These are phyloP conservation scores for Synanthedon andrenaeformis DNA, from an alignment of 2,888 invertebrate species.

Conservation along the genomic window DNA sequence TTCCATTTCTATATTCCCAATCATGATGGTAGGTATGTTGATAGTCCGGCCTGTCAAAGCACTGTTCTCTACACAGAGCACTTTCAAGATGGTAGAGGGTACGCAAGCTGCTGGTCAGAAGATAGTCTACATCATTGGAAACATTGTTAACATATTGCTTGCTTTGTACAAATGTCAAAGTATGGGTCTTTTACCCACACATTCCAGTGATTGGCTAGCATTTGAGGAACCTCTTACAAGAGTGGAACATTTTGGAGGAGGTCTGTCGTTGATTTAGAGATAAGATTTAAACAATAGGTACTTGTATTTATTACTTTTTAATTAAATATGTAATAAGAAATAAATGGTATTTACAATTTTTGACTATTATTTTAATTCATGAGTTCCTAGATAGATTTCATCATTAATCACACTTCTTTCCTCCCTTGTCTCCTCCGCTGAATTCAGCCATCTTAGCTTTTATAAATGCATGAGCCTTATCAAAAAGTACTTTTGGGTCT, in stretches of 20 bases:
- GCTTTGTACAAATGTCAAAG: constrained; percentile 98
- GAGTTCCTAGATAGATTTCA: constrained; percentile 11
- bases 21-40: constrained; percentile 99
- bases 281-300: constrained; percentile 14
- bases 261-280: constrained; percentile 72
- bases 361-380: constrained; percentile 14
- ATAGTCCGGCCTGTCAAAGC: constrained; percentile 96
- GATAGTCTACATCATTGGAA: constrained; percentile 92
- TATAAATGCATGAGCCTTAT: constrained; percentile 76
- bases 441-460: constrained; percentile 71
- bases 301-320: constrained; percentile 29
- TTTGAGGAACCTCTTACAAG: constrained; percentile 92
- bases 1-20: constrained; percentile 98
- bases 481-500: constrained; percentile 80
- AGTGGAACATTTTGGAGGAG: constrained; percentile 88
- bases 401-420: constrained; percentile 18
- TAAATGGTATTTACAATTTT: constrained; percentile 49
- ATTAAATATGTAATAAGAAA: constrained; percentile 35
- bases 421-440: constrained; percentile 51
- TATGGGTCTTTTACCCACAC: constrained; percentile 96
- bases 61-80: constrained; percentile 87
- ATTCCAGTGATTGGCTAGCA: constrained; percentile 98
- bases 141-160: constrained; percentile 89
- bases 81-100: constrained; percentile 95
- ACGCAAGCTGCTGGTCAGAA: constrained; percentile 91